Base-by-base conservation (phyloP, 2,888 invertebrate genomes). In the Tholera decimalis region DNA sequence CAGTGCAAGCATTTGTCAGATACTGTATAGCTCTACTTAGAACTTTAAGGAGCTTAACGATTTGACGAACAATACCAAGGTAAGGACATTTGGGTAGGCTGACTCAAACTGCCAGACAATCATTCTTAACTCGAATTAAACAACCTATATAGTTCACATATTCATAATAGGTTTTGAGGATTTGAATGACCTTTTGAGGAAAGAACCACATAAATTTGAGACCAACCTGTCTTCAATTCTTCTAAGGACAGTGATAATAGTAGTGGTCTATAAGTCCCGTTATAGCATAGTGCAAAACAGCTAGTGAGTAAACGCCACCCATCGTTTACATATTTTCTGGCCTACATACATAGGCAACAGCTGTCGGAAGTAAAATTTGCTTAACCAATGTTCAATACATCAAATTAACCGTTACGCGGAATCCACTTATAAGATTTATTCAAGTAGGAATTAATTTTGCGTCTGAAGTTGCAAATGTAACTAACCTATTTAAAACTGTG, bases 401-500 rank as follows among this genome's bases (percentile, higher is more conserved):
- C 22, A 43, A 62, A 72, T 54, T 22, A 73, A 55, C 43, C 9
- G 2, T n/a, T 39, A 35, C 33, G 3, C 39, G n/a, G 7, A 39
- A 50, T 15, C 3, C 22, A 50, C 9, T 50, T 9, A 15, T 15
- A 41, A 53, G 18, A 64, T 50, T 46, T 44, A 65, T 51, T 46
- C 28, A 56, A 41, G 7, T 28, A 18, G 6, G 28, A 47, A 26
- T 54, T 51, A 26, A 71, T 44, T 18, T 50, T 24, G n/a, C 20
- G 20, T 59, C 44, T 0, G 5, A 30, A 47, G 44, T 56, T 20
- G 60, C 46, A 73, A 58, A 69, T 60, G 43, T 41, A 28, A 26
- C 33, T 68, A 60, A 69, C 53, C 65, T 61, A 68, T 58, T 56
- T 60, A 68, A 24, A 51, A 66, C 58, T 58, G 53, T 67, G 41